Evolutionary conservation across 2,797 vertebrate species (phyloP).

Genomic region (Sebastes paucispinis): DNA sequence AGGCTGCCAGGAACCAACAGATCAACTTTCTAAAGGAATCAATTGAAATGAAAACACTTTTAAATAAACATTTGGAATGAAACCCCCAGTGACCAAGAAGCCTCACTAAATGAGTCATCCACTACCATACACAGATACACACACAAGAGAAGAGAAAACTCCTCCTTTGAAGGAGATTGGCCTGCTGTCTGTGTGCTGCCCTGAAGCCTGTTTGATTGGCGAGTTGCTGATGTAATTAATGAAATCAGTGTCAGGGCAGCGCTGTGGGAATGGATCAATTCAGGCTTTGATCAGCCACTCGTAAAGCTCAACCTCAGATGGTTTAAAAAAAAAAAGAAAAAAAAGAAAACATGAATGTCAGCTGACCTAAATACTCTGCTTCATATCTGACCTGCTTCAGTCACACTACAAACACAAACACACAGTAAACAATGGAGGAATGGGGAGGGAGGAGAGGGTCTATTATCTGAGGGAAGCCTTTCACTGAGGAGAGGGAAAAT

Average conservation of each 20-base stretch:
- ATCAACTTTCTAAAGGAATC: background rate
- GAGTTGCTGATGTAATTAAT: constrained; percentile 44
- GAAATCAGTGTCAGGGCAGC: constrained; percentile 23
- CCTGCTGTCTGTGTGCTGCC: background rate
- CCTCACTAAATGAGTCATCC: background rate
- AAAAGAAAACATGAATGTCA: background rate
- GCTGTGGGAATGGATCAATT: constrained; percentile 34
- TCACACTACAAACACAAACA: background rate
- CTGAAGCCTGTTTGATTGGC: constrained; percentile 21
- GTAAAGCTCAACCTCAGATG: background rate
- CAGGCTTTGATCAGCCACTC: constrained; percentile 28
- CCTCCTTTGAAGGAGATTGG: background rate
- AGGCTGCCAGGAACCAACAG: background rate
- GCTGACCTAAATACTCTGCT: constrained; percentile 30
- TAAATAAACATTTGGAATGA: too few species aligned
- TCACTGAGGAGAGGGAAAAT: background rate
- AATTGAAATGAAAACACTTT: background rate
- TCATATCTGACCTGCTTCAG: constrained; percentile 12
- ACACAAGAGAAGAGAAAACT: background rate
- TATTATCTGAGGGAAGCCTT: background rate
- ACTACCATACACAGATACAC: background rate
- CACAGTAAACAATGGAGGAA: background rate
- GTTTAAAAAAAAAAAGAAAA: background rate
- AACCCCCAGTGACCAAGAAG: background rate
- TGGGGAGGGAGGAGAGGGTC: background rate